Conservation (phyloP, 2,797 vertebrate genomes). For the Lycodopsis pacificus region DNA sequence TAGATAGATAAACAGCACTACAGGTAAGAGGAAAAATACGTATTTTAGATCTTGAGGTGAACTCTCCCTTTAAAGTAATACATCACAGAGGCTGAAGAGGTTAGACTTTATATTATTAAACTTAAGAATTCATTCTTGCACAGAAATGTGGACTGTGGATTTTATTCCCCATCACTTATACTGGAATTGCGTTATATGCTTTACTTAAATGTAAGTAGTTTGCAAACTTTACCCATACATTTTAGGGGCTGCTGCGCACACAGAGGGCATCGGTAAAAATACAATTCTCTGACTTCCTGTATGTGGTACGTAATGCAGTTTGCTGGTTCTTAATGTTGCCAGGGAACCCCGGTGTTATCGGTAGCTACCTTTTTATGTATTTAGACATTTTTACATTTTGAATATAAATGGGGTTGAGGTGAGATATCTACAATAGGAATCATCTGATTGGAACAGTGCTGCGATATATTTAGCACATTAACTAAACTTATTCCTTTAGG, state of each 20-base stretch:
- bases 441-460: neutral
- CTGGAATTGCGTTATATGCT: neutral
- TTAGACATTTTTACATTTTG: neutral
- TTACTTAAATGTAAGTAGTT: neutral
- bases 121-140: neutral
- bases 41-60: too few species aligned
- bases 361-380: neutral
- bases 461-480: neutral
- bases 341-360: neutral
- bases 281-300: too few species aligned
- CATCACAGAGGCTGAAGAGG: neutral
- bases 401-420: neutral
- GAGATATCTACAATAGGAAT: neutral
- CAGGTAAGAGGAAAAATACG: too few species aligned
- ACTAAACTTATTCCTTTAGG: neutral
- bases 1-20: too few species aligned
- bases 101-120: neutral
- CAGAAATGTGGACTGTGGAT: too few species aligned
- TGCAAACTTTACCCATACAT: neutral
- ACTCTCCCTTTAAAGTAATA: neutral
- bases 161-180: neutral
- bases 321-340: neutral
- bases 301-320: neutral
- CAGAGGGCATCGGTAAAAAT: neutral
- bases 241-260: neutral